phyloP scores from a whole-genome alignment of 2,888 invertebrate species.

The Cantharis rufa region DNA sequence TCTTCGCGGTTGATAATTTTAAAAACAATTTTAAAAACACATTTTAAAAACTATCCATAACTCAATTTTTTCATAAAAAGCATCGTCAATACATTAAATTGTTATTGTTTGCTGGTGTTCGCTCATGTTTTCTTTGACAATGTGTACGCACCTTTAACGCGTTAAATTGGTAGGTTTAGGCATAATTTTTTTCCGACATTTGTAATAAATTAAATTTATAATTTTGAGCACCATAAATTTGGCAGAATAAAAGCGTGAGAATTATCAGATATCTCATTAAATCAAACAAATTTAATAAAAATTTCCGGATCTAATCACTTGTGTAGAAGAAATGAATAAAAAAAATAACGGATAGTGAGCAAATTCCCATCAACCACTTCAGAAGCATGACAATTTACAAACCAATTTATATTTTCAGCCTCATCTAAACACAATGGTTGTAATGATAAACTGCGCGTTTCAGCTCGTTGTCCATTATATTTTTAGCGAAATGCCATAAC shows the following conservation, averaged over 20 bases:
- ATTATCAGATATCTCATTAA: not conserved
- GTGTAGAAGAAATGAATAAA: constrained; percentile 2
- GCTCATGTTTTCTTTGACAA: too few relatives aligned
- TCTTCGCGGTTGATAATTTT: too few relatives aligned
- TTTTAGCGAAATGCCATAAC: constrained; percentile 43
- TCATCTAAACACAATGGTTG: constrained; percentile 45
- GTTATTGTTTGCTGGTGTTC: too few relatives aligned
- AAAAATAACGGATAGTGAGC: constrained; percentile 17
- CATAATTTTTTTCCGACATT: not conserved
- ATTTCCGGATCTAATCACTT: constrained; percentile 4
- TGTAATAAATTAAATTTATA: not conserved
- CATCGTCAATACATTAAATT: too few relatives aligned
- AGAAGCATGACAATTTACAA: constrained; percentile 43
- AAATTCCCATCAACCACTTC: constrained; percentile 24
- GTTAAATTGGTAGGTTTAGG: not conserved
- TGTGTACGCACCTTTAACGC: not conserved
- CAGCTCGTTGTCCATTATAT: constrained; percentile 45
- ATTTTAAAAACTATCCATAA: too few relatives aligned
- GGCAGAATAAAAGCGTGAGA: not conserved
- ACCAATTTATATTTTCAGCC: constrained; percentile 47
- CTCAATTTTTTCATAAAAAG: too few relatives aligned
- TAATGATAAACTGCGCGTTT: constrained; percentile 46
- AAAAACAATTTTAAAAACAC: too few relatives aligned
- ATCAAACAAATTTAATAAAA: not conserved
- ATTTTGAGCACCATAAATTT: not conserved